These are phyloP conservation scores for Brachyrhaphis roseni DNA, from an alignment of 2,797 vertebrate genomes.

Conservation along the genomic window DNA sequence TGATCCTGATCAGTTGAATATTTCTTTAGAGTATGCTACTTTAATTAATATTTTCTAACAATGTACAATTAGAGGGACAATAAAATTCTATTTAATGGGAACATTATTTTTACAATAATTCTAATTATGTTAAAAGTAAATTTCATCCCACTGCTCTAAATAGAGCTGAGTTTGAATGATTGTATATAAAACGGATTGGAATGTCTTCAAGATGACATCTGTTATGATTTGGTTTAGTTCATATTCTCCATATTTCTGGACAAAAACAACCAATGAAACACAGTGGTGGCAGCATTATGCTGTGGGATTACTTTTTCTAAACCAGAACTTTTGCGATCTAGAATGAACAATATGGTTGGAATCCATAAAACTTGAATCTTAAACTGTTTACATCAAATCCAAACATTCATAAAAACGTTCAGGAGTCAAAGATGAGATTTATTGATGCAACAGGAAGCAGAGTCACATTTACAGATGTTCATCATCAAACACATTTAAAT, in stretches of 20 bases:
- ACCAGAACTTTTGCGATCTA: no score
- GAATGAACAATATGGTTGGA: background rate
- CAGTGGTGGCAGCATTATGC: background rate
- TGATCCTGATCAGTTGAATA: no score
- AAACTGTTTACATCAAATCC: background rate
- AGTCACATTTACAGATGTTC: background rate
- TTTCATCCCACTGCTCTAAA: background rate
- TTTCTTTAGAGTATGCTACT: no score
- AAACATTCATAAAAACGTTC: background rate
- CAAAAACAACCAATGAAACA: background rate
- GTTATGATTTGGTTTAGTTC: no score
- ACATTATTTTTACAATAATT: background rate
- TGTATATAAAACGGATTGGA: no score
- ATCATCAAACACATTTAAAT: conserved; percentile 53
- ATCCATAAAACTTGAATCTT: background rate
- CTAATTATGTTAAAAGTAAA: background rate
- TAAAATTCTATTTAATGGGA: background rate
- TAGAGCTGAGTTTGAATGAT: background rate
- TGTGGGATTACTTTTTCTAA: background rate
- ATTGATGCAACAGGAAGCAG: conserved; percentile 48
- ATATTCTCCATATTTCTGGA: no score
- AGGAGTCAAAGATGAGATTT: conserved; percentile 48
- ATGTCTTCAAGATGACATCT: no score
- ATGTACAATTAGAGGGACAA: background rate
- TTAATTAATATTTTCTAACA: no score